A percentile compares a stretch with the other conserved stretches of the same genome.
These are phyloP conservation scores for Cathartes aura DNA, from an alignment of 2,113 vertebrate genomes.

Conservation along the genomic window DNA sequence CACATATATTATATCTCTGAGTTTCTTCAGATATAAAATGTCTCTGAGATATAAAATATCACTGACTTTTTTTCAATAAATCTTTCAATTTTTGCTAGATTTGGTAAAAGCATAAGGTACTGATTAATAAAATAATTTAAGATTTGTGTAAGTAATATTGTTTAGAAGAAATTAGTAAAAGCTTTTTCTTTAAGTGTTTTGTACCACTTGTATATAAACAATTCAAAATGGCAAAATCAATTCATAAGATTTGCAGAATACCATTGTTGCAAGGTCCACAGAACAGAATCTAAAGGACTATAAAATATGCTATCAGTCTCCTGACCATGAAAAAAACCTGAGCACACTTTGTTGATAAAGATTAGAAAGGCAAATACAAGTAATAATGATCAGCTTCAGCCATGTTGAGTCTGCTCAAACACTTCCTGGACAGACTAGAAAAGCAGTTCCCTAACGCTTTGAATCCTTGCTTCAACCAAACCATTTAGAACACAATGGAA, in stretches of 20 bases:
- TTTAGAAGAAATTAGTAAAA: neutral
- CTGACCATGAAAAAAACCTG: neutral
- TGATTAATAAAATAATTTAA: neutral
- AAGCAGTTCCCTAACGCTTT: neutral
- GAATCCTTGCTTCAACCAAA: neutral
- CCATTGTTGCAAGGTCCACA: neutral
- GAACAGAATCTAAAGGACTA: neutral
- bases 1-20: neutral
- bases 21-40: neutral
- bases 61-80: neutral
- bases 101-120: neutral
- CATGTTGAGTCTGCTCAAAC: neutral
- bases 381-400: slow-evolving; percentile 10
- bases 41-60: neutral
- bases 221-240: neutral
- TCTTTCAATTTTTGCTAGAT: neutral
- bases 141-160: neutral
- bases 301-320: neutral
- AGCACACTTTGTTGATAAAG: neutral
- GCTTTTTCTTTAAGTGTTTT: neutral
- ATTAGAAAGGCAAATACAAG: slow-evolving; percentile 34
- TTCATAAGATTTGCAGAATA: neutral
- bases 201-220: neutral
- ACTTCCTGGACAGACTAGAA: slow-evolving; percentile 2
- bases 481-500: neutral